Conservation (phyloP, 2,113 vertebrate species). For the Brachionichthys hirsutus region DNA sequence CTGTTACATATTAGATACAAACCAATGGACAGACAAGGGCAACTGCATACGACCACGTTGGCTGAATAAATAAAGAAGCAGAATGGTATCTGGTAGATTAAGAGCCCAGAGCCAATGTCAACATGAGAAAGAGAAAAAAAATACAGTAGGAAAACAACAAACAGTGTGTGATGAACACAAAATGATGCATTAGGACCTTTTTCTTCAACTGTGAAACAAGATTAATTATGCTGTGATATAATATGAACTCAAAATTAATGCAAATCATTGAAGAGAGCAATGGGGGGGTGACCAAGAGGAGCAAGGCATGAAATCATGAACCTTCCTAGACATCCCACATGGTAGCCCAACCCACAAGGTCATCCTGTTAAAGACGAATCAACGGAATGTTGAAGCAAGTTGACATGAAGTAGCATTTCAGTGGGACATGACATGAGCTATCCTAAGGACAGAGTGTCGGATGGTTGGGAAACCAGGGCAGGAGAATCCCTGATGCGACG, state of each 20-base stretch:
- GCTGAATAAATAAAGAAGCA: too few species aligned
- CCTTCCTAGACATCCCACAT: background rate
- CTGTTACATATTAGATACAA: too few species aligned
- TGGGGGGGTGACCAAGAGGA: background rate
- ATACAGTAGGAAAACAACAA: background rate
- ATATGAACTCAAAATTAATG: background rate
- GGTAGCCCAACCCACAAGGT: background rate
- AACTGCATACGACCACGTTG: too few species aligned
- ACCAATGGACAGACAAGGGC: too few species aligned
- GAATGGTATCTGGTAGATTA: too few species aligned
- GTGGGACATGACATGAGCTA: constrained; percentile 16
- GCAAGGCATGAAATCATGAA: background rate
- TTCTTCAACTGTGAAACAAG: background rate
- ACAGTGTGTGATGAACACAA: too few species aligned
- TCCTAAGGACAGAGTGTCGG: constrained; percentile 42
- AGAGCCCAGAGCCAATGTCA: too few species aligned
- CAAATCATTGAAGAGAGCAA: background rate
- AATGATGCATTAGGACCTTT: too few species aligned
- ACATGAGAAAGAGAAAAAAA: background rate
- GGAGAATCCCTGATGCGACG: constrained; percentile 51
- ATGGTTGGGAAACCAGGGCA: constrained; percentile 58
- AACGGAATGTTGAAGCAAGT: constrained; percentile 37
- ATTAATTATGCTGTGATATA: constrained; percentile 2
- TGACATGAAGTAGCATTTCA: constrained; percentile 22
- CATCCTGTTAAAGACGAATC: constrained; percentile 15